Conservation (phyloP, 2,113 vertebrate genomes). For the Dromiciops gliroides region DNA sequence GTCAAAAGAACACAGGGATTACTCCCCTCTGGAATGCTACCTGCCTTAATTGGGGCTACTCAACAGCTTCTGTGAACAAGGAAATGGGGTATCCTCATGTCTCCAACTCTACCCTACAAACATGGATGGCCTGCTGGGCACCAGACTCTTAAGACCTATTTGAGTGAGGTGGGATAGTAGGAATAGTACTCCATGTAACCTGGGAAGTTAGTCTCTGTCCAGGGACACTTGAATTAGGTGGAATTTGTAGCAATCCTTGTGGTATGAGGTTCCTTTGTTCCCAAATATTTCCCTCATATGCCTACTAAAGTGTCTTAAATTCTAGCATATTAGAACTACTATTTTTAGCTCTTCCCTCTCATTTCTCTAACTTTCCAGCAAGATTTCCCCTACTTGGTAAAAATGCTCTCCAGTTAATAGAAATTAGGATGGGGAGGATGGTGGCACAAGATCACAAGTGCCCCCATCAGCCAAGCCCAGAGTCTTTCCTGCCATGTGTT, state of each 20-base stretch:
- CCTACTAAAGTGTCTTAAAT: neutral
- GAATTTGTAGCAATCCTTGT: neutral
- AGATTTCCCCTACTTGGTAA: neutral
- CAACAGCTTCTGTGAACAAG: neutral
- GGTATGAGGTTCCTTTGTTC: neutral
- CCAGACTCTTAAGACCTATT: neutral
- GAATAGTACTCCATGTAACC: neutral
- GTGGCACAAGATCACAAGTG: neutral
- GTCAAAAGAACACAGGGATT: neutral
- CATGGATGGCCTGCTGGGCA: neutral
- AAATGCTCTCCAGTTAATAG: neutral
- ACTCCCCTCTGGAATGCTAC: neutral
- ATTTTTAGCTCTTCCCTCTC: neutral
- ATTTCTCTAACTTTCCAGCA: neutral
- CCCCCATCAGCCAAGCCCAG: neutral
- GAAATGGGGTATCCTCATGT: neutral
- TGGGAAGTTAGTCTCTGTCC: neutral
- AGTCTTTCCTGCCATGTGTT: neutral
- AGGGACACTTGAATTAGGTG: neutral
- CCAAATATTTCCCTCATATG: neutral
- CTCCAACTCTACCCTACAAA: neutral
- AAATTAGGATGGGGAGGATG: neutral
- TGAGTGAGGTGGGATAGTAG: neutral
- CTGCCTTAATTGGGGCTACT: neutral
- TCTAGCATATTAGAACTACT: neutral